phyloP scores from a whole-genome alignment of 2,888 invertebrate genomes.

The Troides helena region DNA sequence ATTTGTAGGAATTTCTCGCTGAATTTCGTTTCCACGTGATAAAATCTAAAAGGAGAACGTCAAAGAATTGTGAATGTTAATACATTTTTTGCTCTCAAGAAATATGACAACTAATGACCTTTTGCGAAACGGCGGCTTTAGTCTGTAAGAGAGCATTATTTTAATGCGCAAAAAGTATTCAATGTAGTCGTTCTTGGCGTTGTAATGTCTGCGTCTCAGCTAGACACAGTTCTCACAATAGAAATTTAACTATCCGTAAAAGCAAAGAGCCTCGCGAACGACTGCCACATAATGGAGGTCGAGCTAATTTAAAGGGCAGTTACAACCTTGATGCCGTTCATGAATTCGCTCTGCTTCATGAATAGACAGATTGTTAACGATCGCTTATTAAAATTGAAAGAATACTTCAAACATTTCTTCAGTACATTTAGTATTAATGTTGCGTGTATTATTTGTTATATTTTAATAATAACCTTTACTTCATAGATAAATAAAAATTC shows the following conservation, averaged over 20 bases:
- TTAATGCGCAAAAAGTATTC: constrained; percentile 13
- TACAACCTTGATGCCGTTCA: constrained; percentile 36
- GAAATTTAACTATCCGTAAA: constrained; percentile 54
- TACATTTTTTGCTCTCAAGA: neutral
- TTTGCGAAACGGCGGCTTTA: neutral
- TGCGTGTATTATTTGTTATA: neutral
- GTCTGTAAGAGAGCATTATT: constrained; percentile 1
- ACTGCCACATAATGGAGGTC: constrained; percentile 46
- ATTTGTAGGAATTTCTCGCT: neutral
- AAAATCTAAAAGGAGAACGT: neutral
- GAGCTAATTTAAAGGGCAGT: constrained; percentile 48
- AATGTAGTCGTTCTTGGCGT: constrained; percentile 6
- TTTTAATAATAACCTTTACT: no score
- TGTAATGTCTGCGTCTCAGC: constrained; percentile 28
- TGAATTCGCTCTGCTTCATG: constrained; percentile 16
- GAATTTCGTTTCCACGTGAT: neutral
- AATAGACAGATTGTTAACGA: constrained; percentile 5
- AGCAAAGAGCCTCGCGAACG: constrained; percentile 45
- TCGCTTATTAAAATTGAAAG: neutral
- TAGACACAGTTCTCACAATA: constrained; percentile 39
- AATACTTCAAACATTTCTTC: neutral
- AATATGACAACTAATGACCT: constrained; percentile 6
- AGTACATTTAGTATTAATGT: neutral
- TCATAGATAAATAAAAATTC: no score
- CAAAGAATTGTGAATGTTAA: neutral